A percentile compares a stretch with the other conserved stretches of the same genome.
phyloP scores from a whole-genome alignment of 2,888 invertebrate species.

The Subacronicta megacephala region DNA sequence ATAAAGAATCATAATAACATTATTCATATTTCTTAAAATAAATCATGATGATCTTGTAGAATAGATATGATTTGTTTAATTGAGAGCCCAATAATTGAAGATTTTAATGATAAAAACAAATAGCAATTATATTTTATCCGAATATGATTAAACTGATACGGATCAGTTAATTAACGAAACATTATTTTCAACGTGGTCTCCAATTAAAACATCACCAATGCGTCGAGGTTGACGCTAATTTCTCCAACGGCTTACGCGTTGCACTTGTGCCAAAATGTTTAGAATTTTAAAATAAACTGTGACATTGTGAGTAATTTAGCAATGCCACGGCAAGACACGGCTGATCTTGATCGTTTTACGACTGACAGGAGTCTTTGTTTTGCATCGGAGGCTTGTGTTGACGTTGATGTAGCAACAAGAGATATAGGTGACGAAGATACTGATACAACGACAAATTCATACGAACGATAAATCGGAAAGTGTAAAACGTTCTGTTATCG shows the following conservation, averaged over 20 bases:
- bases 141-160: slow-evolving; percentile 9
- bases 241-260: slow-evolving; percentile 37
- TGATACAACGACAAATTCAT: slow-evolving; percentile 9
- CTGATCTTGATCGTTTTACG: slow-evolving; percentile 27
- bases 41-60: too few relatives aligned
- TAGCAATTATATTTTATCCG: neutral
- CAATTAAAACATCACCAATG: slow-evolving; percentile 29
- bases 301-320: slow-evolving; percentile 60
- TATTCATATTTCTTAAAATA: too few relatives aligned
- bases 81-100: slow-evolving; percentile 8
- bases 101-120: slow-evolving; percentile 8
- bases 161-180: slow-evolving; percentile 35
- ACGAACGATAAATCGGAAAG: slow-evolving; percentile 6
- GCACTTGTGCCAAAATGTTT: slow-evolving; percentile 60
- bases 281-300: slow-evolving; percentile 60
- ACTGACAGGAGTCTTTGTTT: slow-evolving; percentile 37
- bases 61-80: too few relatives aligned
- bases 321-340: slow-evolving; percentile 28
- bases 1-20: too few relatives aligned
- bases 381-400: slow-evolving; percentile 1
- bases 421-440: neutral
- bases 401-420: neutral
- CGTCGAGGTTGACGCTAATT: slow-evolving; percentile 43
- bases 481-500: slow-evolving; percentile 7
- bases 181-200: slow-evolving; percentile 37